Base-by-base conservation (phyloP, 2,888 invertebrate species). In the Noctua comes region DNA sequence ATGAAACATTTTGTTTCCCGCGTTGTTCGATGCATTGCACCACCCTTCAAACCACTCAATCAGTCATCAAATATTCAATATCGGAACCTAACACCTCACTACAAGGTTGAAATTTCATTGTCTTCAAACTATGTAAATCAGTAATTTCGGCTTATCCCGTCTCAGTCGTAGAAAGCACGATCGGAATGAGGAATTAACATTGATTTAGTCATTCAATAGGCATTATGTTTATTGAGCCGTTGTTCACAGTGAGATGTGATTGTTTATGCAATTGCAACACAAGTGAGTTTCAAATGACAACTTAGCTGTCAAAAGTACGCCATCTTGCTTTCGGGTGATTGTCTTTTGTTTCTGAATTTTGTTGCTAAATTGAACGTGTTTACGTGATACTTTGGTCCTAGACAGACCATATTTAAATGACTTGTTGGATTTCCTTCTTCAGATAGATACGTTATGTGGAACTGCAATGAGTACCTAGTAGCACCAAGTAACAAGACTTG, bases 141-240 rank as follows among this genome's bases (percentile, higher is more conserved):
- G 89, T 89, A 82, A 89, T 84, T 87, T 86, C 81, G 88, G 90
- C 91, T 94, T 91, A 95, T 95, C 94, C 94, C 90, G 88, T 88
- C 87, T 88, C 86, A 87, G 88, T 86, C 82, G 86, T 88, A 88
- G 90, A 80, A 90, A 91, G 93, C 95, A 95, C 95, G 95, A 90
- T 89, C 91, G 87, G 83, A 86, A 88, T 85, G 84, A 82, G 82
- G 83, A 87, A 90, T 88, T 91, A 91, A 82, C 84, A 91, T 91
- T 90, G 91, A 91, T 91, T 90, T 90, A 85, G 88, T 86, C 90
- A 90, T 91, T 91, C 90, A 90, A 92, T 90, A 78, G 90, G 90
- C 91, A 92, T 92, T 91, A 85, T 88, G 87, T 90, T 91, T 90
- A 93, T 91, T 92, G 90, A 91, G 90, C 88, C 86, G 88, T 92